Conservation (phyloP, 2,888 invertebrate genomes). For the Argyresthia albistria region DNA sequence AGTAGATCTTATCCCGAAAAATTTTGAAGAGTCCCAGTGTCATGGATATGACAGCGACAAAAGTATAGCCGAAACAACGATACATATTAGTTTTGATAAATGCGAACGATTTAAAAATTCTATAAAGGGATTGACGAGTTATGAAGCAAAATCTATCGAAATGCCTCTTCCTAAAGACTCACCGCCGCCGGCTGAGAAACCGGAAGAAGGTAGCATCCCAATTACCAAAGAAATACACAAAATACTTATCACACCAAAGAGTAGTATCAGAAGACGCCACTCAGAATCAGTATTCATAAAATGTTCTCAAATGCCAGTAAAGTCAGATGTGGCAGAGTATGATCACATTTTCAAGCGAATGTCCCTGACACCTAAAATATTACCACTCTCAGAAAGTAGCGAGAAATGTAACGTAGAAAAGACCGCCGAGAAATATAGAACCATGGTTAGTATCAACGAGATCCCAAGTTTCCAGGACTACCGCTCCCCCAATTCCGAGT, state of each 20-base stretch:
- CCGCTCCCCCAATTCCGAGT: conserved; percentile 38
- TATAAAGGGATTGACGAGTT: too few species aligned
- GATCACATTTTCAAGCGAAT: conserved; percentile 38
- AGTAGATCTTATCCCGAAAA: conserved; percentile 9
- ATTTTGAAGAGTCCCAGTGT: conserved; percentile 33
- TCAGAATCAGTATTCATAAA: conserved; percentile 35
- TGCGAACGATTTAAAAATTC: conserved; percentile 15
- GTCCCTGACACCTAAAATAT: conserved; percentile 11
- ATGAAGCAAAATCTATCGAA: too few species aligned
- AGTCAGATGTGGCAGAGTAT: too few species aligned
- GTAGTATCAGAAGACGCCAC: conserved; percentile 25
- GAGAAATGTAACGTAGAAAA: conserved; percentile 8
- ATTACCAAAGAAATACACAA: neutral
- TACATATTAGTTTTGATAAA: conserved; percentile 54
- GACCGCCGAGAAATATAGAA: conserved; percentile 21
- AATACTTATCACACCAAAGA: too few species aligned
- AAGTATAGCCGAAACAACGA: conserved; percentile 65
- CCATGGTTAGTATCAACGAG: conserved; percentile 66
- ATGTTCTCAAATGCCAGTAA: conserved; percentile 10
- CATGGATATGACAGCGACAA: conserved; percentile 69
- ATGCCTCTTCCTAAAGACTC: neutral
- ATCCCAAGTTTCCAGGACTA: conserved; percentile 67
- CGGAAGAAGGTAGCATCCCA: neutral
- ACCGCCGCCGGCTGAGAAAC: neutral
- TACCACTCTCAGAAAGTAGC: conserved; percentile 8